Percentiles rank a stretch among this genome's conserved stretches.
phyloP scores from a whole-genome alignment of 2,797 vertebrate species.

The Stomatorhinus walkeri region DNA sequence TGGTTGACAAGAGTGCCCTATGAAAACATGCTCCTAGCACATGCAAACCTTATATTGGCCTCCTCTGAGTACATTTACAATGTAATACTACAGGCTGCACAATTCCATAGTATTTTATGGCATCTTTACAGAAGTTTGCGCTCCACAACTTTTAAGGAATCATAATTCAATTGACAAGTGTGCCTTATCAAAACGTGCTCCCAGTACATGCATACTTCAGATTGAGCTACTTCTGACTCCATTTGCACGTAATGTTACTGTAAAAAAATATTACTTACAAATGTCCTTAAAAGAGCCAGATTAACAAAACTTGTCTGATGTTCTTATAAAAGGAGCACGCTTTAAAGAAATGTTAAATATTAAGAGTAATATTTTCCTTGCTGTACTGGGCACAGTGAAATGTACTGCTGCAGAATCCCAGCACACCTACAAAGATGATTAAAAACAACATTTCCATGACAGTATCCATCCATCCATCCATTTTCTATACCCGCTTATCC shows the following conservation, averaged over 20 bases:
- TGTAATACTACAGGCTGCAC: neutral
- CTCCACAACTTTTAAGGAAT: neutral
- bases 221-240: neutral
- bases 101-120: neutral
- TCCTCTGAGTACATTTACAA: neutral
- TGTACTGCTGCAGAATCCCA: neutral
- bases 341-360: neutral
- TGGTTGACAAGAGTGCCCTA: neutral
- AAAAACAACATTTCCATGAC: neutral
- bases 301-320: neutral
- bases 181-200: neutral
- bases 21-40: neutral
- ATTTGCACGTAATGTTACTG: neutral
- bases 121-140: neutral
- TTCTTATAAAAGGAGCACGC: neutral
- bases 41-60: neutral
- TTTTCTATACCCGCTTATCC: no score
- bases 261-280: neutral
- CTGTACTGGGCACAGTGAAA: neutral
- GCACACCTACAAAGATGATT: neutral
- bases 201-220: neutral
- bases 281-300: slow-evolving; percentile 4
- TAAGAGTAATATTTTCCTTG: neutral
- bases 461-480: no score
- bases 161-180: neutral